phyloP scores from a whole-genome alignment of 2,797 vertebrate species.

The Melanogrammus aeglefinus region DNA sequence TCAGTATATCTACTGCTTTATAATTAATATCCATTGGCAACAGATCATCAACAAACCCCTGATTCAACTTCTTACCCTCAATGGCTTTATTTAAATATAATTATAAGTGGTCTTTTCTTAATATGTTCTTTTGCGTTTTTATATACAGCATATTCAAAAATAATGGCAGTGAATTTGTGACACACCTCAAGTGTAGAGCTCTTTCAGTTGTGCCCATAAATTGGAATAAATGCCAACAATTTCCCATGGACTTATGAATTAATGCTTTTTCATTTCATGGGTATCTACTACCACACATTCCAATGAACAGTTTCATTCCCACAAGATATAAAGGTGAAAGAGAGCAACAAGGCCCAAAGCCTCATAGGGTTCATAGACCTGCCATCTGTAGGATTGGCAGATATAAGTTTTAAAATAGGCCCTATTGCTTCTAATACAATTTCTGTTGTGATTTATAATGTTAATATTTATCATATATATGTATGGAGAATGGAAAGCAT shows the following conservation, averaged over 20 bases:
- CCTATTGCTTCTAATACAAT: neutral
- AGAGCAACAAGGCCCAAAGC: constrained; percentile 35
- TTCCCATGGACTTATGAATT: constrained; percentile 7
- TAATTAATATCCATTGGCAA: constrained; percentile 1
- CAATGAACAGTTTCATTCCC: too few species aligned
- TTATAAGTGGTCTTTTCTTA: neutral
- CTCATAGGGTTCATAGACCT: constrained; percentile 67
- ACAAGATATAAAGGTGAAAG: constrained; percentile 23
- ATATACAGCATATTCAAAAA: neutral
- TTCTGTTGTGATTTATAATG: neutral
- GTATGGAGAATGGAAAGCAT: neutral
- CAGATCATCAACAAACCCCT: neutral
- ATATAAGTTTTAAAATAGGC: constrained; percentile 55
- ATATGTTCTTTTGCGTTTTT: neutral
- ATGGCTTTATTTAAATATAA: neutral
- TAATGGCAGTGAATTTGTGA: too few species aligned
- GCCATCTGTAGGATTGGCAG: constrained; percentile 72
- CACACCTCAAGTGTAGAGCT: neutral
- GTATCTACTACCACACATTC: neutral
- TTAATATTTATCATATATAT: neutral
- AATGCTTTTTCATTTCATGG: neutral
- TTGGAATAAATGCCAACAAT: constrained; percentile 17
- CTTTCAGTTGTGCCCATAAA: neutral
- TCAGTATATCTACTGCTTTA: neutral
- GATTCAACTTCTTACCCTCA: neutral